Evolutionary conservation across 2,797 vertebrate species (phyloP).

Genomic region (Enteromius mattozi): DNA sequence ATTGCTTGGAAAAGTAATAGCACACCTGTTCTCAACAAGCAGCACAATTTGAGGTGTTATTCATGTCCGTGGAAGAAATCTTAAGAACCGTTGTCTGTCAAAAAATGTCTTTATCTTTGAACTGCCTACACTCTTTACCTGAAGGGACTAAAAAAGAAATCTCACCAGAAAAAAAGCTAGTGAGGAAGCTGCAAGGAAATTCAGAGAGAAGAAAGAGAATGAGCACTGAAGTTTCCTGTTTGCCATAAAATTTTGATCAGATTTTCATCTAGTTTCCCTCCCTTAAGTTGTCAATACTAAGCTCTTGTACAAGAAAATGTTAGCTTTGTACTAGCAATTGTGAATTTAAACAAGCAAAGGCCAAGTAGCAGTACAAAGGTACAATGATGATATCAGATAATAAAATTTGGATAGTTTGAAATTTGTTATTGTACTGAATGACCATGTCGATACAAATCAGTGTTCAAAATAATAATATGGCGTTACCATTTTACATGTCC

Average conservation of each 20-base stretch:
- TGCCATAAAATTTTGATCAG: slow-evolving; percentile 16
- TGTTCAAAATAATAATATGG: not conserved
- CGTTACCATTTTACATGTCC: not conserved
- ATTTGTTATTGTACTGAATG: not conserved
- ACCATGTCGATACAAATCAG: not conserved
- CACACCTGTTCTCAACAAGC: slow-evolving; percentile 4
- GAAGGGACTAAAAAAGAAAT: not conserved
- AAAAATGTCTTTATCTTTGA: slow-evolving; percentile 17
- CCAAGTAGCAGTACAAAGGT: not conserved
- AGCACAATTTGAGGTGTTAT: slow-evolving; percentile 14
- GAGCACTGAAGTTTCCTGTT: not conserved
- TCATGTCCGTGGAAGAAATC: not conserved
- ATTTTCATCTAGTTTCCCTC: not conserved
- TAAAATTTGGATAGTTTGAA: not conserved
- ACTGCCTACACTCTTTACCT: not conserved
- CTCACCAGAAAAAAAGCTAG: not conserved
- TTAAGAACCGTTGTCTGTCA: not conserved
- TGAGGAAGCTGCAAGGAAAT: not conserved
- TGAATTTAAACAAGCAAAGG: slow-evolving; percentile 9
- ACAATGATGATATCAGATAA: not conserved
- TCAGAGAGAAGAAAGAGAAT: not conserved
- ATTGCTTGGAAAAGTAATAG: slow-evolving; percentile 17
- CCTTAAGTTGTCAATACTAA: not conserved
- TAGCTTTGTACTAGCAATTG: not conserved
- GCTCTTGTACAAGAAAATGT: not conserved